Evolutionary conservation across 92 coral and sea anemone species (phyloP).

Genomic region (Phenganax marumi): DNA sequence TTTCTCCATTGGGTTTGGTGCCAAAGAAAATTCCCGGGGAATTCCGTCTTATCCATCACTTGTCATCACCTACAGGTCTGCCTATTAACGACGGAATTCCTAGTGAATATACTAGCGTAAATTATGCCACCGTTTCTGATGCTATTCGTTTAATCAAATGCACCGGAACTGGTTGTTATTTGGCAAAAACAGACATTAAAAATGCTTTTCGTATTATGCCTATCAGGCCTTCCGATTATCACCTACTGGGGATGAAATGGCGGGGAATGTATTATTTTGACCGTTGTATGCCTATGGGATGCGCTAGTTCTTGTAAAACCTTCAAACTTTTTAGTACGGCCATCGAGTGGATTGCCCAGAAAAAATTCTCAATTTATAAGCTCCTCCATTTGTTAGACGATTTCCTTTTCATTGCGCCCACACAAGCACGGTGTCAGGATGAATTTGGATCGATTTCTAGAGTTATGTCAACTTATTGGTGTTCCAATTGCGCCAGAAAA

Average conservation of each 20-base stretch:
- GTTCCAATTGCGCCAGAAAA: conserved; percentile 45
- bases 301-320: conserved; percentile 23
- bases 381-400: conserved; percentile 55
- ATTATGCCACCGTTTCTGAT: conserved; percentile 48
- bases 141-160: conserved; percentile 25
- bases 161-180: conserved; percentile 40
- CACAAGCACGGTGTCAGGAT: conserved; percentile 3
- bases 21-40: conserved; percentile 53
- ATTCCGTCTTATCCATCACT: conserved; percentile 52
- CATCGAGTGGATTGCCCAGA: conserved; percentile 46
- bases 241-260: conserved; percentile 50
- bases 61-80: conserved; percentile 47
- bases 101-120: conserved; percentile 25
- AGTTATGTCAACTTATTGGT: conserved; percentile 36
- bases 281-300: conserved; percentile 47
- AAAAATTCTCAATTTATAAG: background rate
- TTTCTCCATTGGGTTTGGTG: conserved; percentile 49
- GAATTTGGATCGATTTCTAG: no score
- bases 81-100: conserved; percentile 50
- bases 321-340: conserved; percentile 40
- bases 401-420: conserved; percentile 44
- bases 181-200: conserved; percentile 47
- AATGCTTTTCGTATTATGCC: conserved; percentile 53
- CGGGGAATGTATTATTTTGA: conserved; percentile 41
- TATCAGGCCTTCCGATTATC: conserved; percentile 42